Conservation (phyloP, 2,113 vertebrate genomes). For the Sisor rabdophorus region DNA sequence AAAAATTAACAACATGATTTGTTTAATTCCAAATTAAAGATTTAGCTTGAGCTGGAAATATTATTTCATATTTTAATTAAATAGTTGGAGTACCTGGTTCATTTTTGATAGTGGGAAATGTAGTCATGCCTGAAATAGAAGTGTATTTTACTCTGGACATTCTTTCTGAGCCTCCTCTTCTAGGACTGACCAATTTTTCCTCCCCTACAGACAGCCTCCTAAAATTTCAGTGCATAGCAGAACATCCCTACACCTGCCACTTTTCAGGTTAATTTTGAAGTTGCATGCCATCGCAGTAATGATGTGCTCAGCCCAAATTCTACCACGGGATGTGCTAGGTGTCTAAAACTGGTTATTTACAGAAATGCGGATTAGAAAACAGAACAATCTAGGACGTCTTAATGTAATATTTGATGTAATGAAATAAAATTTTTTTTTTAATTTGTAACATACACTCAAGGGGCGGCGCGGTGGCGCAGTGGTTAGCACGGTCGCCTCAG, state of each 20-base stretch:
- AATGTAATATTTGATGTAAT: background rate
- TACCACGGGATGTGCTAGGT: conserved; percentile 2
- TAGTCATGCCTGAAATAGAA: background rate
- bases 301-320: conserved; percentile 14
- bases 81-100: background rate
- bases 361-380: background rate
- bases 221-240: conserved; percentile 9
- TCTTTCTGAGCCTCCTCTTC: background rate
- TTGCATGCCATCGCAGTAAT: conserved; percentile 22
- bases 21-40: background rate
- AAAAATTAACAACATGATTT: too few species aligned
- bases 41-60: background rate
- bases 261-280: conserved; percentile 16
- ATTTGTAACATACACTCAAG: too few species aligned
- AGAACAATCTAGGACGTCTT: too few species aligned
- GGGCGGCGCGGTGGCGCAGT: too few species aligned
- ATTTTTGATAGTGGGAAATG: background rate
- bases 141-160: background rate
- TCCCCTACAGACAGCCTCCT: conserved; percentile 7
- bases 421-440: background rate
- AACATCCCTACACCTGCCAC: conserved; percentile 14
- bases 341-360: conserved; percentile 10
- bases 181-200: background rate
- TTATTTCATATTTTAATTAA: background rate
- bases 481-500: too few species aligned